Evolutionary conservation across 2,888 invertebrate species (phyloP), one percentile per base, ranked within the genome.

Genomic region (Rosalia funebris): DNA sequence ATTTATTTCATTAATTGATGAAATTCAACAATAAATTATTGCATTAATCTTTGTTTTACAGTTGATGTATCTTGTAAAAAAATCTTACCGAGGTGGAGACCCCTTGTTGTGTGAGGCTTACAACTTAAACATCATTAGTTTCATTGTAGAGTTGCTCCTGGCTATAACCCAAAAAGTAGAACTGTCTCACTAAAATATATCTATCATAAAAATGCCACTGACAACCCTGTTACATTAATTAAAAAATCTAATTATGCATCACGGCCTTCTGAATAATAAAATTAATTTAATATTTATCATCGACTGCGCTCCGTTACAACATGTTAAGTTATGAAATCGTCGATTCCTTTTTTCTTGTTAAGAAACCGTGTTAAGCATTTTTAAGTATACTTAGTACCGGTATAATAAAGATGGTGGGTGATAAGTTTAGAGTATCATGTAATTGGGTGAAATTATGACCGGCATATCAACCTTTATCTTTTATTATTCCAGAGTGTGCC

Each of bases 361-460:
- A 50, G 20, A 47, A 20, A 41, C 25, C 52, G 52, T 39, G 52
- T 39, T 50, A 32, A 46, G 32, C 46, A 46, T 46, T 46, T 50
- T 54, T 46, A 54, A 54, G 63, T 63, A n/a, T n/a, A 63, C 62
- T 66, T 62, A 66, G 62, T 57, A 50, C 59, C 50, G 42, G 57
- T 50, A 50, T 63, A 66, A 63, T 67, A 65, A 67, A 69, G 69
- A 69, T 69, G 67, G 60, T 63, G 63, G 65, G 57, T 65, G 69
- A 69, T 69, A 69, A 67, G 57, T 65, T 47, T 57, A 58, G 65
- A 69, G 65, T 62, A 67, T 62, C 64, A 45, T 67, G 69, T 69
- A 69, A 69, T 69, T 69, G 69, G 67, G 62, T 63, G 65, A 62
- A 69, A 69, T 69, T 69, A 69, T 69, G 66, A 59, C 65, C 65